phyloP scores from a whole-genome alignment of 2,113 vertebrate species.

The Sander vitreus region DNA sequence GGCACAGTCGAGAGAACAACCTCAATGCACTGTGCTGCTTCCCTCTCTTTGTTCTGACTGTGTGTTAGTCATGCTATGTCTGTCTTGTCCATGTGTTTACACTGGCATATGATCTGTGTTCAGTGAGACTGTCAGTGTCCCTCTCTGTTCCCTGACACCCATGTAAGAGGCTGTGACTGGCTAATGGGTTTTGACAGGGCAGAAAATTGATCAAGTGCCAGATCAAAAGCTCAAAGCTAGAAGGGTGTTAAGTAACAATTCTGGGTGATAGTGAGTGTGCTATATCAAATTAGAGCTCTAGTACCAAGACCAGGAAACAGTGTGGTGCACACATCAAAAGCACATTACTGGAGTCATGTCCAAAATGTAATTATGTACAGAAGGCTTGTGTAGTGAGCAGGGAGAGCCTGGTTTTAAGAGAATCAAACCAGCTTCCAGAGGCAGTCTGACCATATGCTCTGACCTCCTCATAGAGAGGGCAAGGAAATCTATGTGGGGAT shows the following conservation, averaged over 20 bases:
- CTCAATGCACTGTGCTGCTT: neutral
- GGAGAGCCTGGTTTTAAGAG: conserved; percentile 24
- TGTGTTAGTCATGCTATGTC: conserved; percentile 24
- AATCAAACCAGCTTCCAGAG: conserved; percentile 3
- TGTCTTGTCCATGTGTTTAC: conserved; percentile 55
- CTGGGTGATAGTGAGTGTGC: conserved; percentile 35
- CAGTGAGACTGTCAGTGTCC: conserved; percentile 43
- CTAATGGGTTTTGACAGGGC: conserved; percentile 78
- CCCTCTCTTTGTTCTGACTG: conserved; percentile 12
- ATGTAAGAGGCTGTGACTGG: conserved; percentile 46
- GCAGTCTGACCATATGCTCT: conserved; percentile 10
- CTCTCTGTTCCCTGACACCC: conserved; percentile 44
- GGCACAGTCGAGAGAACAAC: neutral
- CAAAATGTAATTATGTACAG: conserved; percentile 40
- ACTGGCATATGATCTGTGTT: conserved; percentile 53
- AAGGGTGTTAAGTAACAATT: conserved; percentile 61
- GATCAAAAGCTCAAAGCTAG: conserved; percentile 58
- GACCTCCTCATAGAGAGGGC: conserved; percentile 7
- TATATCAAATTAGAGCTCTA: conserved; percentile 53
- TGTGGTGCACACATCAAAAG: conserved; percentile 34
- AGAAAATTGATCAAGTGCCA: conserved; percentile 77
- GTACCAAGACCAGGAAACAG: conserved; percentile 6
- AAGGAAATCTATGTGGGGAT: conserved; percentile 5
- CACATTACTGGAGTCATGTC: conserved; percentile 34
- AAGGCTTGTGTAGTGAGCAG: neutral